A percentile compares a stretch with the other conserved stretches of the same genome.
Evolutionary conservation across 2,113 vertebrate genomes (phyloP).

Genomic region (Elgaria multicarinata): DNA sequence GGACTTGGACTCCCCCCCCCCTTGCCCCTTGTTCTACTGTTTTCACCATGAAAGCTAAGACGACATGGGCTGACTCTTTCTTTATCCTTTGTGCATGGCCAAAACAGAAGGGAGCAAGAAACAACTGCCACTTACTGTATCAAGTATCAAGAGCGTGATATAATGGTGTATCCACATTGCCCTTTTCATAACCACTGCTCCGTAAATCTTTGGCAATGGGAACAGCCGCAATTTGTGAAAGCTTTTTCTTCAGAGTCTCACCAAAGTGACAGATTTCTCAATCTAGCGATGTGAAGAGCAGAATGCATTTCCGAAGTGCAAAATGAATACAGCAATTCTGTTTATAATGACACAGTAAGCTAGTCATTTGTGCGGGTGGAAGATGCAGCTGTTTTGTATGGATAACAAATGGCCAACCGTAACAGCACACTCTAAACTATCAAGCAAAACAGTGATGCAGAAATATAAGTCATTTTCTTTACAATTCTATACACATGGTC

Average conservation of each 20-base stretch:
- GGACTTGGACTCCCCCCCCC: no score
- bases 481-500: conserved; percentile 33
- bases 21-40: background rate
- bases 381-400: conserved; percentile 74
- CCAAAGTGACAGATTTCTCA: conserved; percentile 57
- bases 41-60: background rate
- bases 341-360: conserved; percentile 66
- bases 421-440: conserved; percentile 62
- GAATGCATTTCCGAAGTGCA: conserved; percentile 67
- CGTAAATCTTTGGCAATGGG: conserved; percentile 56
- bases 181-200: conserved; percentile 56
- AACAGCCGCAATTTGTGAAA: conserved; percentile 57
- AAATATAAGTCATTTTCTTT: conserved; percentile 43
- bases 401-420: conserved; percentile 73
- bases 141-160: conserved; percentile 43
- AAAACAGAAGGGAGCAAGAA: conserved; percentile 57
- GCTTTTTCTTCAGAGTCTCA: conserved; percentile 48
- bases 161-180: conserved; percentile 48
- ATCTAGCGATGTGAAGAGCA: conserved; percentile 38
- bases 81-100: conserved; percentile 39
- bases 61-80: conserved; percentile 44
- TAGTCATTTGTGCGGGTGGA: conserved; percentile 43
- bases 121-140: conserved; percentile 49
- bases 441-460: conserved; percentile 60
- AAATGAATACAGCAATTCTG: conserved; percentile 73